Evolutionary conservation across 2,797 vertebrate genomes (phyloP), one percentile per base, ranked within the genome.

Genomic region (Taenioides sp.): DNA sequence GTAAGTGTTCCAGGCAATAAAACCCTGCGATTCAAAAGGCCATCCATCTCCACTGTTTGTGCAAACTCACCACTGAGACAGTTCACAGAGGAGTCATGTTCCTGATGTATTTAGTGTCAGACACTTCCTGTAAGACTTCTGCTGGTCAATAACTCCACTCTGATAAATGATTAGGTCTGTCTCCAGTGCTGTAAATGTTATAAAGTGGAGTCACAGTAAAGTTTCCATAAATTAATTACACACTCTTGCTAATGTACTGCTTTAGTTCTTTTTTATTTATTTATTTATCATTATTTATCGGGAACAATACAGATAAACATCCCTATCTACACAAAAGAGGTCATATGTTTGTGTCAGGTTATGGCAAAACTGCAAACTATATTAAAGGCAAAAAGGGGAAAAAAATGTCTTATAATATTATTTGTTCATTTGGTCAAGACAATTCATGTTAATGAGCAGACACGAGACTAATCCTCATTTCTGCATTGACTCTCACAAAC

Each of bases 21-120:
- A 27, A 59, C 57, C 5, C 5, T 5, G 14, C 12, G 25, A 59
- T 61, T 61, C 59, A 1, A 31, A 31, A 61, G 7, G 7, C 28
- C 18, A 34, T 37, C 59, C 10, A 61, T 61, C 31, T 31, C 9
- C 59, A 61, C 7, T 9, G 31, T 59, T 61, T 37, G 34, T 61
- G 59, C 59, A 61, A 27, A 59, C 57, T 59, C 57, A 37, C 27
- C 59, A 61, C 59, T 37, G 31, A 61, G 59, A 61, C 59, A 61
- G 18, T 31, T 61, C 31, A 20, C 59, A 61, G 28, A 20, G 31
- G 59, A 61, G 59, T 61, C 59, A 31, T 59, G 57, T 59, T 59
- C 23, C 57, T 59, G 57, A 59, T 59, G 57, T 59, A 59, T 59
- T 59, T 25, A 28, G 57, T 59, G 57, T 59, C 57, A 59, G 57